Percentiles rank a stretch among this genome's conserved stretches.
Conservation (phyloP, 2,888 invertebrate species). For the Volucella inanis region DNA sequence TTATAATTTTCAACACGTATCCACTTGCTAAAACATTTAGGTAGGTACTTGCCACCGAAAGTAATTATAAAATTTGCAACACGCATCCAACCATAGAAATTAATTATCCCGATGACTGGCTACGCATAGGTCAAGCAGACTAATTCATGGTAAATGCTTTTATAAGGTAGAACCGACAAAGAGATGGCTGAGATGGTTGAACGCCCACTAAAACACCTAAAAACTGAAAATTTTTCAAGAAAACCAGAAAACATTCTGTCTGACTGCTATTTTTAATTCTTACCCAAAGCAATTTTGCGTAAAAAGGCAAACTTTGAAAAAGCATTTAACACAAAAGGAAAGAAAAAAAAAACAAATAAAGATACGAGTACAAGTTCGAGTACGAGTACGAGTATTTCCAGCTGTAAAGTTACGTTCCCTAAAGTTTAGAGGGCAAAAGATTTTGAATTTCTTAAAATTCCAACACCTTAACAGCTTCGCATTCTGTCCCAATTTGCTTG, state of each 20-base stretch:
- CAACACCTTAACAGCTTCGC: slow-evolving; percentile 51
- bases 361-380: neutral
- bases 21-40: too few relatives aligned
- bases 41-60: too few relatives aligned
- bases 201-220: too few relatives aligned
- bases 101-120: slow-evolving; percentile 7
- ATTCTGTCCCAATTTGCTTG: neutral
- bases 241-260: too few relatives aligned
- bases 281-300: too few relatives aligned
- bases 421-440: neutral
- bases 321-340: neutral
- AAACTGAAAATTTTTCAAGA: too few relatives aligned
- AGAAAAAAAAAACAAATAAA: neutral
- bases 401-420: neutral
- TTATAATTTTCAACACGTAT: too few relatives aligned
- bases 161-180: neutral
- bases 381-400: slow-evolving; percentile 23
- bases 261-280: too few relatives aligned
- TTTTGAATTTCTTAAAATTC: slow-evolving; percentile 35
- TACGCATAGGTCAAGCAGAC: neutral
- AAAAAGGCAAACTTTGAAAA: neutral
- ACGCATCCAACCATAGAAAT: neutral
- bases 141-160: neutral
- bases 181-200: neutral
- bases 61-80: neutral